Base-by-base conservation (phyloP, 2,888 invertebrate species). In the Tuberolachnus salignus region DNA sequence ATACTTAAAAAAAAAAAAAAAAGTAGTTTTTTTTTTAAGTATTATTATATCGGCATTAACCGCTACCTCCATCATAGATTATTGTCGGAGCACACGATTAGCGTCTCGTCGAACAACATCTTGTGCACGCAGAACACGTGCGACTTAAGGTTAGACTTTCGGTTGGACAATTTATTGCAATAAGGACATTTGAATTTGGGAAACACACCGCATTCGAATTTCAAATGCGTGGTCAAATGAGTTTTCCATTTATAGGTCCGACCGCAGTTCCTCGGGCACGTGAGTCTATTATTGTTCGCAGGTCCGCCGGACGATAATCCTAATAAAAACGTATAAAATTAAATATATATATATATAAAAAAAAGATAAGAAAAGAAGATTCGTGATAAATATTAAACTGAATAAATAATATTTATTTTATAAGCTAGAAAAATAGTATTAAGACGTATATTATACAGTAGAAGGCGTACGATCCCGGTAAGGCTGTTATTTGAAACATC, bases 151-250 rank as follows among this genome's bases (percentile, higher is more conserved):
- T 82, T 81, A 59, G 81, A 80, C 57, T 83, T 84, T 21, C 82
- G 82, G 34, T 83, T 82, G 51, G 82, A 82, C 14, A 80, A 81
- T 61, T 83, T 82, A 34, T 82, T 82, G 81, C 87, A 87, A 81
- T 85, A 85, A 10, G 86, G 85, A 81, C 87, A 87, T 80, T 84
- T 84, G 83, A 86, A 87, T 80, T 85, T 84, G 10, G 86, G 85
- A 61, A 84, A 84, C 70, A 85, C 84, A 10, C 86, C 86, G 80
- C 86, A 86, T 81, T 86, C 86, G 82, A 84, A 85, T 71, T 84
- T 84, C 81, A 84, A 83, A 81, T 86, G 86, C 1, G 85, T 83
- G 11, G 13, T 67, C 13, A 80, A 80, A 84, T 84, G 72, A 84
- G 83, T 78, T 84, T 85, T 73, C 84, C 83, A 81, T 85, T 87